Evolutionary conservation across 2,888 invertebrate species (phyloP), one percentile per base, ranked within the genome.

Genomic region (Cordilura impudica): DNA sequence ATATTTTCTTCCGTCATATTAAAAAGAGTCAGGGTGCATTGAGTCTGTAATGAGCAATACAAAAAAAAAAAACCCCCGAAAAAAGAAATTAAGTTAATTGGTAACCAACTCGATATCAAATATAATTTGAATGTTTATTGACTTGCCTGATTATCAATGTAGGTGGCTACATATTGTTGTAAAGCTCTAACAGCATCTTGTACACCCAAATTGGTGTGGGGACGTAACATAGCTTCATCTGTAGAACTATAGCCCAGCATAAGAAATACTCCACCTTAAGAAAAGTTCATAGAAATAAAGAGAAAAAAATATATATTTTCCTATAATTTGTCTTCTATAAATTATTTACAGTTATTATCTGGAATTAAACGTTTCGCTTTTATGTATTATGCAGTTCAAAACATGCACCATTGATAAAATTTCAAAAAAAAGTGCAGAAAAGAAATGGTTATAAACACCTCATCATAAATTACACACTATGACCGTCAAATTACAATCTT

Each of bases 171-270:
- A 86, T 96, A 95, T 85, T 93, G 94, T 88, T 97, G 96, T 81
- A 97, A 91, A 10, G 95, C 94, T 83, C 94, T 92, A 29, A 96
- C 95, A 56, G 96, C 94, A 89, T 96, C 96, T 87, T 95, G 94
- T 60, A 97, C 95, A 6, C 95, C 95, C 67, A 96, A 92, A 74
- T 95, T 94, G 2, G 96, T 96, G 88, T 96, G 95, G 35, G 95
- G 95, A 83, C 94, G 93, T 84, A 97, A 91, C 72, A 96, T 91
- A 0, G 94, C 93, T 89, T 97, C 96, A 89, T 97, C 97, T n/a
- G 94, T 94, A 76, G 96, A 94, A 85, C 97, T 97, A 90, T 96
- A 97, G 72, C 97, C 97, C 73, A 97, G 93, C 88, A 97, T 94
- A 82, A 97, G 92, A 90, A 96, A 97, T 43, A 97, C 94, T 39